Evolutionary conservation across 1,140 invertebrate genomes (phyloP).

Genomic region (Papilio polytes): DNA sequence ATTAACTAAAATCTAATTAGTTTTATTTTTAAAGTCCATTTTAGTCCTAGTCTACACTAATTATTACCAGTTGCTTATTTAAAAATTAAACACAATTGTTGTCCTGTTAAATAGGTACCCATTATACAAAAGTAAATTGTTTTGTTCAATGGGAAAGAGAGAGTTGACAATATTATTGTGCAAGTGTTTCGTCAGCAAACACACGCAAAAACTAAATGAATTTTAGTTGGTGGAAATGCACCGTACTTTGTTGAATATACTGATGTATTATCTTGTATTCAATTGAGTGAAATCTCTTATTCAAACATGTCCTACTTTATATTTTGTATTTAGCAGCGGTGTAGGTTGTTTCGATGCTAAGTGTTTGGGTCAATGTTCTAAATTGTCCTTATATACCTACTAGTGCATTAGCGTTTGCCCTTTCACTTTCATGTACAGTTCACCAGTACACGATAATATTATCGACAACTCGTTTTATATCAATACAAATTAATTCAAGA

Average conservation of each 20-base stretch:
- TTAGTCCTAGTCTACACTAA: no score
- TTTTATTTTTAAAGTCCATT: neutral
- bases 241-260: neutral
- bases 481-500: neutral
- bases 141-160: no score
- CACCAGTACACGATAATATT: neutral
- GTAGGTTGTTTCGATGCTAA: neutral
- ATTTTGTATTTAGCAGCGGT: neutral
- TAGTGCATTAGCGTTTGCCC: neutral
- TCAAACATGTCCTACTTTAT: neutral
- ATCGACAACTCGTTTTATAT: conserved; percentile 13
- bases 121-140: no score
- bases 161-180: no score
- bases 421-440: conserved; percentile 23
- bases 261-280: neutral
- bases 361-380: conserved; percentile 11
- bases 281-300: neutral
- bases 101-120: no score
- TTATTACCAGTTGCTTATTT: no score
- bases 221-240: neutral
- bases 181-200: no score
- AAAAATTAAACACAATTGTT: no score
- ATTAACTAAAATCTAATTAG: neutral
- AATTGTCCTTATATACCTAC: neutral
- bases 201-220: no score